Evolutionary conservation across 2,113 vertebrate genomes (phyloP).

Genomic region (Pseudorhombus dupliciocellatus): DNA sequence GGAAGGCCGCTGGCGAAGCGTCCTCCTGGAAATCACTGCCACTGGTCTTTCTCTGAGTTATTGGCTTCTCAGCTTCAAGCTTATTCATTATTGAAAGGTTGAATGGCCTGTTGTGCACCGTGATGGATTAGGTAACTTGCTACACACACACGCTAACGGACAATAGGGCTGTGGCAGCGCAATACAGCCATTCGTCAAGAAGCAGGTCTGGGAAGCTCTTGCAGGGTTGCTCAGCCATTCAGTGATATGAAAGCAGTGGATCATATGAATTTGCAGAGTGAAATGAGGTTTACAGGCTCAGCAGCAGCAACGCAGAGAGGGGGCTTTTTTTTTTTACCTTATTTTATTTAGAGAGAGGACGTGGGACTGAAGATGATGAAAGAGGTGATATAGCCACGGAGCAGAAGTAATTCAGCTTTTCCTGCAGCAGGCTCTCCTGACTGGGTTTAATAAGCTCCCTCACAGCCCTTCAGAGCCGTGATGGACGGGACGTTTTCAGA

Average conservation of each 20-base stretch:
- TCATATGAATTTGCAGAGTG: constrained; percentile 18
- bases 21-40: constrained; percentile 46
- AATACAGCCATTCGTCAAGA: constrained; percentile 37
- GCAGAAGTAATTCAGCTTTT: constrained; percentile 24
- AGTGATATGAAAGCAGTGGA: constrained; percentile 30
- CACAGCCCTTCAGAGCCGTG: constrained; percentile 2
- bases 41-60: constrained; percentile 51
- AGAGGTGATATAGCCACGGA: constrained; percentile 14
- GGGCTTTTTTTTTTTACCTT: too few relatives aligned
- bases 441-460: constrained; percentile 10
- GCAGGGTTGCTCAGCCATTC: constrained; percentile 18
- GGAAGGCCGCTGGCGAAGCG: constrained; percentile 35
- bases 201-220: constrained; percentile 14
- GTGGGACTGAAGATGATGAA: constrained; percentile 9
- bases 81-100: constrained; percentile 66
- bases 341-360: constrained; percentile 28
- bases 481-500: constrained; percentile 7
- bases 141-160: constrained; percentile 9
- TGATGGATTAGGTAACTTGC: constrained; percentile 61
- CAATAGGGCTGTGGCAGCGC: constrained; percentile 30
- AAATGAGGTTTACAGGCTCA: background rate
- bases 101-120: constrained; percentile 35
- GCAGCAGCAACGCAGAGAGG: constrained; percentile 3
- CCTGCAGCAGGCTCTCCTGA: constrained; percentile 16
- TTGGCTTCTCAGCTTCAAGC: constrained; percentile 43